Conservation (phyloP, 2,797 vertebrate genomes). For the Peromyscus aztecus region DNA sequence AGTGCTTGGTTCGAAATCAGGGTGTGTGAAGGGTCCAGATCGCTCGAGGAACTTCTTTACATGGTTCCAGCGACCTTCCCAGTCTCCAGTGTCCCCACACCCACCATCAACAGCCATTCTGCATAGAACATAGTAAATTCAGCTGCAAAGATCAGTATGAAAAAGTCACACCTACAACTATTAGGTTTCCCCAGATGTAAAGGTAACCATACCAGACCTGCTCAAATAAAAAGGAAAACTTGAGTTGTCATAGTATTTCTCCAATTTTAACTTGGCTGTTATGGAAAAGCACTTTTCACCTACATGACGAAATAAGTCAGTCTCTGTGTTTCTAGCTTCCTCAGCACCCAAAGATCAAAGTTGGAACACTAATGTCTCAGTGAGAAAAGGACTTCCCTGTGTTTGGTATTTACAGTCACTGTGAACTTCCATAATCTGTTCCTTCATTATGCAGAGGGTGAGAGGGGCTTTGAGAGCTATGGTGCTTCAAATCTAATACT, state of each 20-base stretch:
- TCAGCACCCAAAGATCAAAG: slow-evolving; percentile 42
- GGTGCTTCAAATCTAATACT: slow-evolving; percentile 37
- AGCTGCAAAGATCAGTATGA: slow-evolving; percentile 88
- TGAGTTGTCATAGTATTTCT: slow-evolving; percentile 25
- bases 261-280: background rate
- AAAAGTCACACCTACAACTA: slow-evolving; percentile 81
- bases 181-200: slow-evolving; percentile 70
- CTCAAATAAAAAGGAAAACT: slow-evolving; percentile 62
- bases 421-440: background rate
- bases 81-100: slow-evolving; percentile 95
- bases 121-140: slow-evolving; percentile 92
- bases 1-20: slow-evolving; percentile 98
- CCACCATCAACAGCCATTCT: slow-evolving; percentile 99
- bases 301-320: slow-evolving; percentile 6
- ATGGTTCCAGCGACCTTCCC: slow-evolving; percentile 99
- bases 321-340: background rate
- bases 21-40: slow-evolving; percentile 98
- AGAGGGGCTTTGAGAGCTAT: slow-evolving; percentile 7
- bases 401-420: background rate
- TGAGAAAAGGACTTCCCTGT: slow-evolving; percentile 18
- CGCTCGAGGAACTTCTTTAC: slow-evolving; percentile 98
- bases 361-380: background rate
- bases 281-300: background rate
- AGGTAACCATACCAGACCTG: slow-evolving; percentile 65
- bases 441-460: background rate